phyloP scores from a whole-genome alignment of 2,797 vertebrate species.

The Anabacerthia variegaticeps region DNA sequence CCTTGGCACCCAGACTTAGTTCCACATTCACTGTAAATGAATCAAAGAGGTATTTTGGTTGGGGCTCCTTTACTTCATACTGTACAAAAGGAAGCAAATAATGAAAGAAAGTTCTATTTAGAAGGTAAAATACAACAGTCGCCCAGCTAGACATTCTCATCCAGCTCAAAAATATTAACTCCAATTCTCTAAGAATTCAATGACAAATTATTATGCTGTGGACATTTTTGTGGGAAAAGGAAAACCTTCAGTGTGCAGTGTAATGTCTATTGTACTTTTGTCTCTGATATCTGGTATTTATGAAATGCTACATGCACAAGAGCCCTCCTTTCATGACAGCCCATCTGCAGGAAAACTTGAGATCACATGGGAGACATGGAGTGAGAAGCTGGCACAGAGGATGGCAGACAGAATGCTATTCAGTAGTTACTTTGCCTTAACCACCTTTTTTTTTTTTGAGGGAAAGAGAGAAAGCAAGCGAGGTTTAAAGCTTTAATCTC shows the following conservation, averaged over 20 bases:
- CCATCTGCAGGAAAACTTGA: neutral
- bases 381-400: neutral
- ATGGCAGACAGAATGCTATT: neutral
- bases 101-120: neutral
- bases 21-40: neutral
- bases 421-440: neutral
- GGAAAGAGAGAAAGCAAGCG: neutral
- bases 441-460: neutral
- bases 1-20: neutral
- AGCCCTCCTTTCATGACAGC: neutral
- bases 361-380: neutral
- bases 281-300: neutral
- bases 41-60: neutral
- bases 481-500: slow-evolving; percentile 63
- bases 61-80: neutral
- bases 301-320: neutral
- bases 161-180: neutral
- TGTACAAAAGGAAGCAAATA: neutral
- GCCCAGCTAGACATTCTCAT: neutral
- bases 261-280: neutral
- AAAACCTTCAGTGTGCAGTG: neutral
- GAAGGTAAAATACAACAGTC: neutral
- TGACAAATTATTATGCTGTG: neutral
- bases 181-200: neutral
- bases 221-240: neutral